Evolutionary conservation across 2,797 vertebrate species (phyloP).

Genomic region (Betta splendens): DNA sequence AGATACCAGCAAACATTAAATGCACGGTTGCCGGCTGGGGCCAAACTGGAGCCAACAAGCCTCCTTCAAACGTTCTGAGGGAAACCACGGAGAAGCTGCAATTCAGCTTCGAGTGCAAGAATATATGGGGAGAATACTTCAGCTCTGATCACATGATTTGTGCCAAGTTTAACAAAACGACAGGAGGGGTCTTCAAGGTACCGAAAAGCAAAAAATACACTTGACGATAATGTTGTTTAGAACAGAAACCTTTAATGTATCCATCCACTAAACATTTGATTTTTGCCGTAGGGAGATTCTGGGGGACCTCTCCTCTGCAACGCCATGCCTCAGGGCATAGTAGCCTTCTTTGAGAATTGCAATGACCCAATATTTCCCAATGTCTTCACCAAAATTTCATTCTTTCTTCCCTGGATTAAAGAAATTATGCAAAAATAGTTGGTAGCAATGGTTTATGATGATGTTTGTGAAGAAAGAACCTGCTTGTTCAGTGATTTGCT

Average conservation of each 20-base stretch:
- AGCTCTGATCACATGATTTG: conserved; percentile 60
- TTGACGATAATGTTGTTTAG: background rate
- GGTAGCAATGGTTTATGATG: conserved; percentile 12
- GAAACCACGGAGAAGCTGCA: conserved; percentile 53
- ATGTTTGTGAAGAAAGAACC: background rate
- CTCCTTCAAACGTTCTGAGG: conserved; percentile 39
- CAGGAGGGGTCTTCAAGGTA: conserved; percentile 71
- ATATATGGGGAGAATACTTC: conserved; percentile 9
- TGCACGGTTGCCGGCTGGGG: conserved; percentile 79
- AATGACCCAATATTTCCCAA: conserved; percentile 47
- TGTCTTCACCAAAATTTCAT: conserved; percentile 65
- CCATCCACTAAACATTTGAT: too few species aligned
- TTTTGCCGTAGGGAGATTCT: conserved; percentile 75
- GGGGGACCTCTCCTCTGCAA: conserved; percentile 79
- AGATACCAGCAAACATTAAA: conserved; percentile 9
- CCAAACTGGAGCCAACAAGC: fast-evolving
- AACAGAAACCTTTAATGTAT: background rate
- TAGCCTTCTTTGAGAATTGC: conserved; percentile 43
- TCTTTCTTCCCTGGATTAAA: conserved; percentile 75
- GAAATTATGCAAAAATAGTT: conserved; percentile 5
- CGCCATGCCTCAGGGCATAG: conserved; percentile 49
- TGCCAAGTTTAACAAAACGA: conserved; percentile 52
- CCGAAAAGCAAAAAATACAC: background rate
- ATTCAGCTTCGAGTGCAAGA: conserved; percentile 24
- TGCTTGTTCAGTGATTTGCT: background rate